Conservation (phyloP, 2,888 invertebrate genomes). For the Arge pagana region DNA sequence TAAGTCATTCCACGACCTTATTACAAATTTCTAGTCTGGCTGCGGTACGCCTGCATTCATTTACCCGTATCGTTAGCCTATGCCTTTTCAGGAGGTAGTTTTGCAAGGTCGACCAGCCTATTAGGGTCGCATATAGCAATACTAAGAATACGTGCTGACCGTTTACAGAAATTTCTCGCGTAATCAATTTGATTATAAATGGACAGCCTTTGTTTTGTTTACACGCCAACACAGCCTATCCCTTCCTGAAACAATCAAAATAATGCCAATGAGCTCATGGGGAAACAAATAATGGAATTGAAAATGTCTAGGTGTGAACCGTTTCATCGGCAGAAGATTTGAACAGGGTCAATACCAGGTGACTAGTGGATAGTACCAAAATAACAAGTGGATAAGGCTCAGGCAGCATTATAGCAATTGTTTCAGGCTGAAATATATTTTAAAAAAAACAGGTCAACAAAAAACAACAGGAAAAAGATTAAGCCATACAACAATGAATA, state of each 20-base stretch:
- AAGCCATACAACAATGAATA: slow-evolving; percentile 23
- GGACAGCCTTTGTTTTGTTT: slow-evolving; percentile 9
- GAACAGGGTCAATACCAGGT: slow-evolving; percentile 14
- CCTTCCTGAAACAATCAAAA: slow-evolving; percentile 66
- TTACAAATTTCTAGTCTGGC: not conserved
- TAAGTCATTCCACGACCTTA: not conserved
- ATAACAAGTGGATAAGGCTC: slow-evolving; percentile 47
- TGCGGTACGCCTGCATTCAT: no score
- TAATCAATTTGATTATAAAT: no score
- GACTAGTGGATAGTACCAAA: slow-evolving; percentile 36
- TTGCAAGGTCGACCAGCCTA: no score
- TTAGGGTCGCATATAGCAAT: no score
- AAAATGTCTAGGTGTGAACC: no score
- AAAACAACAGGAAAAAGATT: slow-evolving; percentile 15
- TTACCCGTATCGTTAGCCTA: no score
- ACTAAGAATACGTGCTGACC: no score
- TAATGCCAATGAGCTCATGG: slow-evolving; percentile 54
- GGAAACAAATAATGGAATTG: slow-evolving; percentile 24
- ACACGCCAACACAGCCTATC: slow-evolving; percentile 42
- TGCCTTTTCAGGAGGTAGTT: no score
- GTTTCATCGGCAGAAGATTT: no score
- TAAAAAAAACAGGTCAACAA: slow-evolving; percentile 23
- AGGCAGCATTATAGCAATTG: slow-evolving; percentile 57
- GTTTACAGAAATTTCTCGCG: no score
- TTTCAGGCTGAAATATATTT: slow-evolving; percentile 53